Base-by-base conservation (phyloP, 1,140 invertebrate genomes). In the Lysiphlebus fabarum region DNA sequence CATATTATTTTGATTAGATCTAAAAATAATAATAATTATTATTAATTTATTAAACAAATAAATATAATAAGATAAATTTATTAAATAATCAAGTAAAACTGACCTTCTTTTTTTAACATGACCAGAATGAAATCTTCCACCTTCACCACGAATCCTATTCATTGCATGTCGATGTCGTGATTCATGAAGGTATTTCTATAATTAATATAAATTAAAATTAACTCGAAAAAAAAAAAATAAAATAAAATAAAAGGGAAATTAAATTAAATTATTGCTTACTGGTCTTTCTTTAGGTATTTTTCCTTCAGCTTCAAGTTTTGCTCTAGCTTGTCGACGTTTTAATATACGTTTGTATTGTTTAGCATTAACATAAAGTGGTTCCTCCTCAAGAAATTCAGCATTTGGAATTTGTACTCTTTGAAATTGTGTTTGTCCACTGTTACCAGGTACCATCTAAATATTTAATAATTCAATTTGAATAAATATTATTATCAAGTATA, bases 151-250 rank as follows among this genome's bases (percentile, higher is more conserved):
- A 67, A 95, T 90, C 71, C 97, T 84, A 76, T 99, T 99, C 92
- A 99, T 95, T 0, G 97, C 97, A 74, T 99, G 97, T 67, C 91
- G 83, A 81, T 99, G 97, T 58, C 97, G 82, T 8, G 96, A 99
- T 81, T 99, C 96, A 69, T 99, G 96, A n/a, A 99, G 82, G 75
- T 99, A 99, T 93, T 98, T 99, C 90, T 96, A 76, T 40, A 48
- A 56, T 38, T 44, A 43, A 56, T 12, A 49, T 56, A 33, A 38
- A 38, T 34, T 9, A 36, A 5, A 14, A 55, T 49, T 58, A 44
- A 10, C 7, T 50, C 12, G 40, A 9, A 41, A n/a, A 56, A 53
- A 26, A 44, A 48, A 41, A 53, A 41, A 62, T 41, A 42, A 40
- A 48, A 57, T 44, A 33, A 53, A 62, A n/a, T n/a, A n/a, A n/a